These are phyloP conservation scores for Microhierax caerulescens DNA, from an alignment of 2,797 vertebrate genomes.

Conservation along the genomic window DNA sequence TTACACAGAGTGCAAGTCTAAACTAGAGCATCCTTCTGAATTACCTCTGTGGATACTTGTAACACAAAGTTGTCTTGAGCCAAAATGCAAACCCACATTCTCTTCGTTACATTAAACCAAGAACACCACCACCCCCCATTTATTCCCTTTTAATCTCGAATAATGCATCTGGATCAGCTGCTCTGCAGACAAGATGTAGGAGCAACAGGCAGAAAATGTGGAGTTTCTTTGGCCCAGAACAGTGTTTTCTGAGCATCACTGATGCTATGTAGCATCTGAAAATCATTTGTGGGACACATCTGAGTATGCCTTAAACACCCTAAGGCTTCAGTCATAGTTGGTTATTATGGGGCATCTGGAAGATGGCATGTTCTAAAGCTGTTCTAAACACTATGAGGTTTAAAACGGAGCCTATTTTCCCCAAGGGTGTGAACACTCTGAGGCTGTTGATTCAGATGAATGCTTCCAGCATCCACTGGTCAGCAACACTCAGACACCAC, in stretches of 20 bases:
- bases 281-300: neutral
- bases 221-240: neutral
- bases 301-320: neutral
- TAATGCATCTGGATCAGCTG: neutral
- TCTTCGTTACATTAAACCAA: neutral
- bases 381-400: neutral
- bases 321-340: neutral
- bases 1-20: neutral
- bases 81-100: fast-evolving
- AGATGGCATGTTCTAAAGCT: neutral
- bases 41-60: neutral
- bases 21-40: neutral
- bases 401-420: neutral
- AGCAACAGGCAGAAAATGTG: neutral
- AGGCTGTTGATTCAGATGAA: neutral
- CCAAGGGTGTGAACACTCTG: neutral
- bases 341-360: neutral
- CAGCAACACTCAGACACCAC: neutral
- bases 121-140: fast-evolving
- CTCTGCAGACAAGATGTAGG: neutral
- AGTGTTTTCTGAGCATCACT: neutral
- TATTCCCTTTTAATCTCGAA: neutral
- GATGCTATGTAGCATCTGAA: neutral
- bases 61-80: neutral
- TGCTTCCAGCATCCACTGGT: neutral